Percentiles rank a stretch among this genome's conserved stretches.
These are phyloP conservation scores for Triplophysa siluroides DNA, from an alignment of 2,113 vertebrate species.

Conservation along the genomic window DNA sequence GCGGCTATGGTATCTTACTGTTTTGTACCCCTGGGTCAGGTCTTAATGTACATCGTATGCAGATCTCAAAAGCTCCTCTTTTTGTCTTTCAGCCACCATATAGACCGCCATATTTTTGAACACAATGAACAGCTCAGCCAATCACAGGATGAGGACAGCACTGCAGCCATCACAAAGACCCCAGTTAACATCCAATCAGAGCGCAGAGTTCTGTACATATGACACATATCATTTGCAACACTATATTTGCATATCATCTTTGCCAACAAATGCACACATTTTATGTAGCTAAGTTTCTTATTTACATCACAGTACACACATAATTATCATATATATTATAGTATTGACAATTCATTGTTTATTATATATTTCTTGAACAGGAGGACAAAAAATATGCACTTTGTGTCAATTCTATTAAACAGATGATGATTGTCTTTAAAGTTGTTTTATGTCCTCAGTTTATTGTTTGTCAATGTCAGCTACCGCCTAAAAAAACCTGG, in stretches of 20 bases:
- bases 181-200: conserved; percentile 15
- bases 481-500: background rate
- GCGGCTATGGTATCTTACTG: background rate
- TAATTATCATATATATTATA: background rate
- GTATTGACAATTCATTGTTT: background rate
- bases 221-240: background rate
- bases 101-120: conserved; percentile 75
- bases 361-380: conserved; percentile 8
- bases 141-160: conserved; percentile 66
- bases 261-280: conserved; percentile 20
- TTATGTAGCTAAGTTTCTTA: conserved; percentile 5
- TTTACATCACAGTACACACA: background rate
- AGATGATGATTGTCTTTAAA: conserved; percentile 10
- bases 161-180: conserved; percentile 51
- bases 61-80: conserved; percentile 60
- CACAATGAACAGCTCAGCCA: conserved; percentile 66
- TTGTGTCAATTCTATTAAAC: conserved; percentile 9
- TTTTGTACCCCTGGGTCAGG: conserved; percentile 1
- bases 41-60: background rate
- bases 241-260: conserved; percentile 14
- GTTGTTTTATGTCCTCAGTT: background rate
- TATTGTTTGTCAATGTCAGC: background rate
- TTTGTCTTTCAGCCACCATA: conserved; percentile 79
- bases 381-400: conserved; percentile 10
- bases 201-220: conserved; percentile 8